A percentile compares a stretch with the other conserved stretches of the same genome.
Conservation (phyloP, 2,113 vertebrate species). For the Corvus cornix region DNA sequence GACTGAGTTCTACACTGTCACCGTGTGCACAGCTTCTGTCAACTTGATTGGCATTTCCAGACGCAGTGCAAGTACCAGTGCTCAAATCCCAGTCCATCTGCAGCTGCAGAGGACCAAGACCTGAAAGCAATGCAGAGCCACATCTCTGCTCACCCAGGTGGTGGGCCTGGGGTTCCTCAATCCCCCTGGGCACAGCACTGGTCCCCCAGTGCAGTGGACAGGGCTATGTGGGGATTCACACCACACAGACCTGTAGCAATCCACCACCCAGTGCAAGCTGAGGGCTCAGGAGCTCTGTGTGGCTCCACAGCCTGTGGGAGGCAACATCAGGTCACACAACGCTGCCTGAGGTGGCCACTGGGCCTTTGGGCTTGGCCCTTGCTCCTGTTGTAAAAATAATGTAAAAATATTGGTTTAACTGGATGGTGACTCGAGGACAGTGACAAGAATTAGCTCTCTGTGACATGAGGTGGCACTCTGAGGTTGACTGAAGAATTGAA, state of each 20-base stretch:
- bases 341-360: background rate
- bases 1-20: background rate
- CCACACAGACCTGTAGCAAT: background rate
- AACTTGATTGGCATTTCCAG: background rate
- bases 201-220: accelerated
- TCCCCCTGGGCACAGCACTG: background rate
- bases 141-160: accelerated
- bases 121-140: background rate
- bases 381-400: background rate
- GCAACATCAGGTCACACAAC: background rate
- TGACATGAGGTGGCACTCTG: background rate
- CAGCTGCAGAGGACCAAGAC: background rate
- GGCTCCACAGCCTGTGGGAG: background rate
- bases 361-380: background rate
- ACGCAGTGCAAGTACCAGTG: background rate
- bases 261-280: background rate
- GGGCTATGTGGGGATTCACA: background rate
- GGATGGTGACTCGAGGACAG: background rate
- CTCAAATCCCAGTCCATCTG: background rate
- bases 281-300: background rate
- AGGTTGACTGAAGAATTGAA: background rate
- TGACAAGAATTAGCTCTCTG: background rate
- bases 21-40: background rate
- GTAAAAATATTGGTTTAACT: background rate
- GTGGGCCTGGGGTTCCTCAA: background rate